Evolutionary conservation across 1,140 invertebrate genomes (phyloP).

Genomic region (Bombus consobrinus): DNA sequence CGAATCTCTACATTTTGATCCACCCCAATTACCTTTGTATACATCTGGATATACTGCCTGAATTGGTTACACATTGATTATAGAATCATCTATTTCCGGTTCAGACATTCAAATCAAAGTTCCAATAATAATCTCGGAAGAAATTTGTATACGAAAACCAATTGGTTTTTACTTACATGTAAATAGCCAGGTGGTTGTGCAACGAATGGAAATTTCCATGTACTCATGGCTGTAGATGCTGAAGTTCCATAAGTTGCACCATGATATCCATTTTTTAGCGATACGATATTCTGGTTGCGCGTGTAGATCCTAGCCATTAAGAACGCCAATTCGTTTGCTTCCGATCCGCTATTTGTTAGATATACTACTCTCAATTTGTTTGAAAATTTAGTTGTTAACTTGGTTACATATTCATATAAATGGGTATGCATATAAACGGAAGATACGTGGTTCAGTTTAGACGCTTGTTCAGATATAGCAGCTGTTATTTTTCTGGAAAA

Average conservation of each 20-base stretch:
- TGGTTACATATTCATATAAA: slow-evolving; percentile 95
- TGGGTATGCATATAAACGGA: slow-evolving; percentile 95
- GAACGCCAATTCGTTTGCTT: slow-evolving; percentile 97
- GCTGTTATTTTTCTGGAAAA: slow-evolving; percentile 87
- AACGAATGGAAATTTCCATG: slow-evolving; percentile 89
- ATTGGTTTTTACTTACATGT: slow-evolving; percentile 85
- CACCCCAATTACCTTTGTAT: slow-evolving; percentile 94
- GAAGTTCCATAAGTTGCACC: slow-evolving; percentile 93
- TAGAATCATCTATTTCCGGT: background rate
- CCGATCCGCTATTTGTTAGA: slow-evolving; percentile 97
- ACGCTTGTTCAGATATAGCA: slow-evolving; percentile 90
- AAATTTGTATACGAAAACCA: background rate
- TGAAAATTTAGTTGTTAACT: slow-evolving; percentile 91
- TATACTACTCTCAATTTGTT: slow-evolving; percentile 91
- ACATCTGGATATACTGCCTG: slow-evolving; percentile 96
- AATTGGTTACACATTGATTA: slow-evolving; percentile 35
- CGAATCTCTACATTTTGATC: slow-evolving; percentile 93
- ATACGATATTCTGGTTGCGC: slow-evolving; percentile 92
- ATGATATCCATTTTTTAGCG: slow-evolving; percentile 94
- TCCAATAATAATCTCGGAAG: background rate
- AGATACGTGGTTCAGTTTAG: slow-evolving; percentile 95
- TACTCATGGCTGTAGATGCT: slow-evolving; percentile 91
- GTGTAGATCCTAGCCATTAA: slow-evolving; percentile 94
- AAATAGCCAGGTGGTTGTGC: slow-evolving; percentile 91
- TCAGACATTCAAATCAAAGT: background rate